Evolutionary conservation across 2,888 invertebrate species (phyloP), one percentile per base, ranked within the genome.

Genomic region (Hirtodrosophila alboralis): DNA sequence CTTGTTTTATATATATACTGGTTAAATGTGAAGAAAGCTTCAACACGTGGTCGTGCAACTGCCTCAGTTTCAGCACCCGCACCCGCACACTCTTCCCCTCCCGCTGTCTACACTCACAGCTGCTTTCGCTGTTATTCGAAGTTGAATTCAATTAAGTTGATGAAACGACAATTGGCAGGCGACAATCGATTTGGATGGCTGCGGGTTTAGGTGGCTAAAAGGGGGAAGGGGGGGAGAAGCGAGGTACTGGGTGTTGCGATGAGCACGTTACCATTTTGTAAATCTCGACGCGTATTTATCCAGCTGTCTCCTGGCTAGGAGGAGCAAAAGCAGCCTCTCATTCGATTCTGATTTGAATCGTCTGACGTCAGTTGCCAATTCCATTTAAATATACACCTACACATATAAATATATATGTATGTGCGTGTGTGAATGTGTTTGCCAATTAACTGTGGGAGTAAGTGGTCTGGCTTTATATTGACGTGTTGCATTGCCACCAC

Each of bases 111-210:
- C 18, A 6, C 8, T 23, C 23, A 8, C 23, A 23, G 23, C 12
- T 26, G 23, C 45, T 56, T 27, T 43, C 37, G 30, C 30, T 59
- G 38, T 36, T 40, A 38, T 26, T 27, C 52, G 18, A 48, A 38
- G 56, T 38, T 51, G 48, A 80, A 77, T 84, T 77, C 80, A 84
- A 81, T 81, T 81, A 80, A 70, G 45, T 68, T 75, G 84, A 80
- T 84, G 80, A 77, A 77, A 80, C 60, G 70, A 84, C 68, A 77
- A 77, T 77, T 75, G 80, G 51, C 68, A 58, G 40, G 41, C 49
- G 36, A 61, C 31, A 48, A 48, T 31, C 48, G 45, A n/a, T 14
- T 28, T 21, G 51, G 26, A 6, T 12, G 28, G 13, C 10, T 6
- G 13, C 12, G 12, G 34, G 26, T 7, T 21, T 23, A 1, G 23